Base-by-base conservation (phyloP, 2,888 invertebrate species). In the Macrosoma leucophasiata region DNA sequence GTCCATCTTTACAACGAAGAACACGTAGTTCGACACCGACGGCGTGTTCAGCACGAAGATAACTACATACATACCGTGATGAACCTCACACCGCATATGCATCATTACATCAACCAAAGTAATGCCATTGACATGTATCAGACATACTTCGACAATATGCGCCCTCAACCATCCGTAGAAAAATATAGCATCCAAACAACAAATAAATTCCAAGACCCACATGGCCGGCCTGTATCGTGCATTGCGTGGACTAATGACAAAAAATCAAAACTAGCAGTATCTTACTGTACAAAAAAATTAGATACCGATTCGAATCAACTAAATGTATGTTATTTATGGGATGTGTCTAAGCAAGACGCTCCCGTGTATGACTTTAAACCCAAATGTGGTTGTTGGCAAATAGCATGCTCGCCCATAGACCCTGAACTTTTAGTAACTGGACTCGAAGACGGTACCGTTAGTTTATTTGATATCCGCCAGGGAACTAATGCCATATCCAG, bases 21-120 rank as follows among this genome's bases (percentile, higher is more conserved):
- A 48, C 90, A 91, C 55, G 88, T 91, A 5, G 62, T 84, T 22
- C 86, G 94, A 31, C 91, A 91, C 65, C 85, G 91, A 31, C 91
- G 94, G 46, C 92, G 93, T 61, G 84, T 92, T 12, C 90, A 91
- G 63, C 93, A 93, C 47, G 94, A 94, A 39, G 94, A 94, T 52
- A 72, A 75, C 32, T 95, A 92, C 68, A 84, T 90, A 33, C 79
- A 86, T 41, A 86, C 91, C 23, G 86, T 93, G 50, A 65, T 85
- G 18, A 84, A 79, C 42, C 67, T 90, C 29, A 58, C 81, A 21
- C 79, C 85, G 21, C 65, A 84, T 5, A 85, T 91, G 74, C 86
- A 89, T 52, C 89, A 90, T 55, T 89, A 87, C 47, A 86, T 92
- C 33, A 71, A 88, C 46, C 93, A 93, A 71, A 94, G 95, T 63